These are phyloP conservation scores for Perca fluviatilis DNA, from an alignment of 2,113 vertebrate genomes.

Conservation along the genomic window DNA sequence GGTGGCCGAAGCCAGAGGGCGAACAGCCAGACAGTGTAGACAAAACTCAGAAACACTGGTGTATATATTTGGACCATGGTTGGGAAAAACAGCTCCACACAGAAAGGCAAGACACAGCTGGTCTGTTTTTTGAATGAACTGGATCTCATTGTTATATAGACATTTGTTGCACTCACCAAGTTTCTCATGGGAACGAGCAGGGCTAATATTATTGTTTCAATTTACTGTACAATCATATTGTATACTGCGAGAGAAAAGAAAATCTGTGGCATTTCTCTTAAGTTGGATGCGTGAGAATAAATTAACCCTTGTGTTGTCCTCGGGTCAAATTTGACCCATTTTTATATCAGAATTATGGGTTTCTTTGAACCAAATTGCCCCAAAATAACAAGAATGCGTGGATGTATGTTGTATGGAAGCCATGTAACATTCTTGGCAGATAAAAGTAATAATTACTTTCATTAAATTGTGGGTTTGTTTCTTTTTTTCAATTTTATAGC, in stretches of 20 bases:
- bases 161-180: background rate
- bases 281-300: background rate
- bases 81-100: background rate
- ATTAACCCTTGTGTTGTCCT: too few relatives aligned
- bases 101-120: background rate
- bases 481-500: too few relatives aligned
- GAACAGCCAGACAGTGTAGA: too few relatives aligned
- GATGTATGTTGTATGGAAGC: too few relatives aligned
- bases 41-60: background rate
- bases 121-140: background rate
- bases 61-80: background rate
- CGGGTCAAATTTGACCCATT: too few relatives aligned
- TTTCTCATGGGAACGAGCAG: background rate
- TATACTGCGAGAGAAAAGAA: background rate
- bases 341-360: too few relatives aligned
- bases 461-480: too few relatives aligned
- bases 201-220: background rate
- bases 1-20: too few relatives aligned
- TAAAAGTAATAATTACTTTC: too few relatives aligned
- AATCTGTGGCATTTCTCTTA: background rate
- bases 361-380: too few relatives aligned
- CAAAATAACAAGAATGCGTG: too few relatives aligned
- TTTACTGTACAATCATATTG: background rate
- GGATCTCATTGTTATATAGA: background rate
- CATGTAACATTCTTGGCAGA: too few relatives aligned